These are phyloP conservation scores for Ypsolopha sequella DNA, from an alignment of 2,888 invertebrate genomes.

Conservation along the genomic window DNA sequence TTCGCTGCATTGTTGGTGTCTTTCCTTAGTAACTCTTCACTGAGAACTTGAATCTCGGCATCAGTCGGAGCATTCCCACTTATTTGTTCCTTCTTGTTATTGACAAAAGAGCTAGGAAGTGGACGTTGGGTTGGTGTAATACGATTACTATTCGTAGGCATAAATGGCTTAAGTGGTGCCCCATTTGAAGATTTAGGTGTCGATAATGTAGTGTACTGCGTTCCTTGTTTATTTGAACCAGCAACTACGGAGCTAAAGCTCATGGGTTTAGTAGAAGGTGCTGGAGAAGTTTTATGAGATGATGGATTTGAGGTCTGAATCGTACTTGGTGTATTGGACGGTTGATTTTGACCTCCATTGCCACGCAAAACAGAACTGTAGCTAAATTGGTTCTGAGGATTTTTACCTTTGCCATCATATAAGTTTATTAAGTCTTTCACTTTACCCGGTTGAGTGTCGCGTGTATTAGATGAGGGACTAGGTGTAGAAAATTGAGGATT, in stretches of 20 bases:
- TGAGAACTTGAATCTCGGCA: slow-evolving; percentile 74
- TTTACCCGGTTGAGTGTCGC: slow-evolving; percentile 26
- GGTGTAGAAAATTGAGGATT: not conserved
- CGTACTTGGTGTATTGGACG: slow-evolving; percentile 13
- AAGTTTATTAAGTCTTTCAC: slow-evolving; percentile 54
- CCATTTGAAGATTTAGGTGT: slow-evolving; percentile 19
- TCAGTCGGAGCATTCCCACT: slow-evolving; percentile 54
- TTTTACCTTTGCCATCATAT: slow-evolving; percentile 32
- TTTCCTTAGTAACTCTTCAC: slow-evolving; percentile 78
- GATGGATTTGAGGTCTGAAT: too few relatives aligned
- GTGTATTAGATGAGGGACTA: slow-evolving; percentile 16
- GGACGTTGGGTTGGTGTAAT: slow-evolving; percentile 15
- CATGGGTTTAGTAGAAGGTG: slow-evolving; percentile 30
- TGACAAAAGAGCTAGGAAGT: slow-evolving; percentile 59
- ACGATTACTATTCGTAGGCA: slow-evolving; percentile 1
- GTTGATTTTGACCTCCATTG: slow-evolving; percentile 12
- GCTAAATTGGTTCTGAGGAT: slow-evolving; percentile 34
- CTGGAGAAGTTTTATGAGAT: slow-evolving; percentile 13
- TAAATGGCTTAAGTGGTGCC: not conserved
- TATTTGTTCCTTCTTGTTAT: slow-evolving; percentile 26
- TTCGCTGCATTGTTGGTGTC: slow-evolving; percentile 81
- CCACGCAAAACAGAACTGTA: slow-evolving; percentile 49
- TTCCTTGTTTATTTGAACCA: slow-evolving; percentile 29
- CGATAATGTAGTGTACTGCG: slow-evolving; percentile 10
- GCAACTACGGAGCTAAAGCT: slow-evolving; percentile 42